Evolutionary conservation across 2,797 vertebrate species (phyloP).

Genomic region (Chiloscyllium punctatum): DNA sequence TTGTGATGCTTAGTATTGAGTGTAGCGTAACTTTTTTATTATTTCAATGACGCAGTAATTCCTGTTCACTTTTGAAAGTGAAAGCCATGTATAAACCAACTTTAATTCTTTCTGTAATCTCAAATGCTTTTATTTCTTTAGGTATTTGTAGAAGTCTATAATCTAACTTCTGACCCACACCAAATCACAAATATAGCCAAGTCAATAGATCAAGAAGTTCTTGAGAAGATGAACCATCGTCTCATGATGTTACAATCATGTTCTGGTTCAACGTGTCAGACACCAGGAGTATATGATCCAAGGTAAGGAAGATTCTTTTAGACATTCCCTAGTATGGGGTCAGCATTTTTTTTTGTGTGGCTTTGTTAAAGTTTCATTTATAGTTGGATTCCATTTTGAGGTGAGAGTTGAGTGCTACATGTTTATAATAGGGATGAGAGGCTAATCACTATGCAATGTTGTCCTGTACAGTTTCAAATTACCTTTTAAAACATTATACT

Average conservation of each 20-base stretch:
- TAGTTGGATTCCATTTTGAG: too few relatives aligned
- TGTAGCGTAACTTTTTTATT: too few relatives aligned
- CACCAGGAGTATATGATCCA: slow-evolving; percentile 77
- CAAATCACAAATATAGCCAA: slow-evolving; percentile 91
- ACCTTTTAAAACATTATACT: too few relatives aligned
- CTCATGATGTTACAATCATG: slow-evolving; percentile 98
- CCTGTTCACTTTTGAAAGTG: not conserved
- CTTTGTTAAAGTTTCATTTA: not conserved
- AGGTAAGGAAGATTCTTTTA: slow-evolving; percentile 54
- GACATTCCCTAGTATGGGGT: not conserved
- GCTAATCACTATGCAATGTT: not conserved
- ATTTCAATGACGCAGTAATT: not conserved
- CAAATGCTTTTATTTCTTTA: slow-evolving; percentile 44
- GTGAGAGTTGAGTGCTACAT: too few relatives aligned
- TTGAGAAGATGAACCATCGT: slow-evolving; percentile 96
- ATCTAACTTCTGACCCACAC: slow-evolving; percentile 84
- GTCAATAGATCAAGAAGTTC: slow-evolving; percentile 86
- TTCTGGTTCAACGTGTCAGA: slow-evolving; percentile 73
- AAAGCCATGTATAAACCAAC: not conserved
- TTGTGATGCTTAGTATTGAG: too few relatives aligned
- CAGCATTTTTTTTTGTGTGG: not conserved
- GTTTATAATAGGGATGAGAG: not conserved
- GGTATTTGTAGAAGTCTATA: slow-evolving; percentile 97
- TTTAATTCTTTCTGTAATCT: not conserved
- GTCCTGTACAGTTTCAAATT: too few relatives aligned